Evolutionary conservation across 1,140 invertebrate genomes (phyloP).

Genomic region (Pygmarrhopalites habei): DNA sequence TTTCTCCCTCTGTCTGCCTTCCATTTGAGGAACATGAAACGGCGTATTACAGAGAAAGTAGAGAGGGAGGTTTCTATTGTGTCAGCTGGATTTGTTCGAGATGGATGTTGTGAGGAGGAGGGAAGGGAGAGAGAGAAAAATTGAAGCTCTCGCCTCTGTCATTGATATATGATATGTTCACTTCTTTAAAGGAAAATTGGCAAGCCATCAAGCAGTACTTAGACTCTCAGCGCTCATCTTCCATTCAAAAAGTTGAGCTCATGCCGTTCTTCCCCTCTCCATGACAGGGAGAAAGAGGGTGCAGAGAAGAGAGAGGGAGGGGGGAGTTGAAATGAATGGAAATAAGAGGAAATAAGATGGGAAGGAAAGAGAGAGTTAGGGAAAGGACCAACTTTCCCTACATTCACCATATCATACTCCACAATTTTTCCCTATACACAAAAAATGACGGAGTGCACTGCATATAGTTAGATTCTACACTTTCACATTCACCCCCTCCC

Average conservation of each 20-base stretch:
- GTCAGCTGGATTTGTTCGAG: no score
- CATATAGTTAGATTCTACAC: no score
- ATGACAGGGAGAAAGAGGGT: background rate
- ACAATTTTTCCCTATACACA: no score
- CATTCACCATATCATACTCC: no score
- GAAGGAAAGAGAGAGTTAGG: background rate
- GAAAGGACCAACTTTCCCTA: background rate
- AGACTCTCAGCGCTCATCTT: slow-evolving; percentile 16
- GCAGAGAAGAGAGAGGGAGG: background rate
- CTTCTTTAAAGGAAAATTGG: slow-evolving; percentile 21
- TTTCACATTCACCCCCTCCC: no score
- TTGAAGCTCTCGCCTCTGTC: slow-evolving; percentile 11
- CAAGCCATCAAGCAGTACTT: slow-evolving; percentile 25
- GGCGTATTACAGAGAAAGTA: no score
- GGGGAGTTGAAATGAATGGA: background rate
- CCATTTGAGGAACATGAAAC: no score
- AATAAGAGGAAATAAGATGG: background rate
- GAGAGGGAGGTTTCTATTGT: no score
- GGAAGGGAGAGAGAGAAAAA: background rate
- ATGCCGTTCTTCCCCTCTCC: background rate
- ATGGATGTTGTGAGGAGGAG: no score
- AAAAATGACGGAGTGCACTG: no score
- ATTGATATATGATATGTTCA: slow-evolving; percentile 27
- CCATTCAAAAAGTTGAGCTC: slow-evolving; percentile 15
- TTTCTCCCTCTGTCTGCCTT: no score